phyloP scores from a whole-genome alignment of 2,113 vertebrate species.

The Grallaria varia region DNA sequence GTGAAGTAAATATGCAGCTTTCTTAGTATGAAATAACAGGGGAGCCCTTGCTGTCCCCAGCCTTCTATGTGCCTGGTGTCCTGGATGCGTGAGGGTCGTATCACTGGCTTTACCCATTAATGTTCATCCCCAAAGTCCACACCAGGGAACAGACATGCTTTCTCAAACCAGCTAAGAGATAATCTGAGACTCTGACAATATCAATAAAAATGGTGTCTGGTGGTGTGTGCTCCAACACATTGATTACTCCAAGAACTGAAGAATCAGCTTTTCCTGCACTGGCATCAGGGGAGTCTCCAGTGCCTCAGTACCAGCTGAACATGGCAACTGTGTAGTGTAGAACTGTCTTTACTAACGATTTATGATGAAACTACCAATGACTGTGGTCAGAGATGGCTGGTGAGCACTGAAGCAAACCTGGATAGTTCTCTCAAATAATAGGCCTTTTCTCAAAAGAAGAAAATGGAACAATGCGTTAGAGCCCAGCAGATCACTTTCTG shows the following conservation, averaged over 20 bases:
- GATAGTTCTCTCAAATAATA: not conserved
- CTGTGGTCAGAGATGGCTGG: not conserved
- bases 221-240: not conserved
- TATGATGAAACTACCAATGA: not conserved
- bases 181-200: not conserved
- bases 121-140: not conserved
- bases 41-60: not conserved
- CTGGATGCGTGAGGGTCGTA: not conserved
- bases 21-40: not conserved
- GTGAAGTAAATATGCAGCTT: not conserved
- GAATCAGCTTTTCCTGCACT: accelerated
- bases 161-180: not conserved
- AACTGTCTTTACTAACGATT: not conserved
- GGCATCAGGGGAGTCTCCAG: not conserved
- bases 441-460: not conserved
- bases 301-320: accelerated
- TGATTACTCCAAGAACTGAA: not conserved
- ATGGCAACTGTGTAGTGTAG: not conserved
- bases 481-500: not conserved
- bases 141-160: accelerated
- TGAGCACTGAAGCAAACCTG: not conserved
- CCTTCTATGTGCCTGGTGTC: not conserved
- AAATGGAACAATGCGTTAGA: not conserved
- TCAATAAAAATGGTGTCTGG: not conserved
- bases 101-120: not conserved